Percentiles rank a stretch among this genome's conserved stretches.
Conservation (phyloP, 1,140 invertebrate genomes). For the Xylocopa sonorina region DNA sequence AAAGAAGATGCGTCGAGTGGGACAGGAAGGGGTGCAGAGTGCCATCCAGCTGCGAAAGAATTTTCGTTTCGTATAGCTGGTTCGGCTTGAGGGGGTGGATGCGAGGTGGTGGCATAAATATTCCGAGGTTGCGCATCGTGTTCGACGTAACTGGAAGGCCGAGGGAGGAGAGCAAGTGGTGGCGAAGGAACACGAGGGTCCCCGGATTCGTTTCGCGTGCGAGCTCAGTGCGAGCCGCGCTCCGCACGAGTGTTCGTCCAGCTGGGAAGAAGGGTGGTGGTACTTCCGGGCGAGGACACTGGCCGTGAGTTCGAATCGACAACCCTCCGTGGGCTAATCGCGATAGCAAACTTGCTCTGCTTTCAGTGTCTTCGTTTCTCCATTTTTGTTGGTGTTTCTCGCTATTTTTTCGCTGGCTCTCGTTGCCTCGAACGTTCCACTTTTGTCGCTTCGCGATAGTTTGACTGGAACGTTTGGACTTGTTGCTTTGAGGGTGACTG, state of each 20-base stretch:
- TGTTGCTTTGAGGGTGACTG: background rate
- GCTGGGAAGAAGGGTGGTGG: background rate
- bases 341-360: background rate
- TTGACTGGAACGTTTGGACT: background rate
- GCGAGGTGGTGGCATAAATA: conserved; percentile 69
- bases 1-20: background rate
- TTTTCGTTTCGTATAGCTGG: conserved; percentile 16
- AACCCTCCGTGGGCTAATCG: background rate
- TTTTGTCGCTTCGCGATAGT: too few relatives aligned
- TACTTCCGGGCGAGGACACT: background rate
- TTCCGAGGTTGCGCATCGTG: conserved; percentile 73
- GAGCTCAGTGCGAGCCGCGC: conserved; percentile 57
- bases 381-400: background rate
- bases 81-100: background rate
- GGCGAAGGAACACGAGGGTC: conserved; percentile 65
- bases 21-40: background rate
- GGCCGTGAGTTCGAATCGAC: conserved; percentile 36
- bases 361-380: too few relatives aligned
- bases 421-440: too few relatives aligned
- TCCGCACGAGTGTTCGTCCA: conserved; percentile 51
- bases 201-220: conserved; percentile 42
- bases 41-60: conserved; percentile 17
- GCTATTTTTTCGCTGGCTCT: too few relatives aligned
- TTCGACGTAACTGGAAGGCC: conserved; percentile 38
- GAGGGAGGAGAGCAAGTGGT: conserved; percentile 64